Evolutionary conservation across 1,140 invertebrate species (phyloP).

Genomic region (Megathymus violae): DNA sequence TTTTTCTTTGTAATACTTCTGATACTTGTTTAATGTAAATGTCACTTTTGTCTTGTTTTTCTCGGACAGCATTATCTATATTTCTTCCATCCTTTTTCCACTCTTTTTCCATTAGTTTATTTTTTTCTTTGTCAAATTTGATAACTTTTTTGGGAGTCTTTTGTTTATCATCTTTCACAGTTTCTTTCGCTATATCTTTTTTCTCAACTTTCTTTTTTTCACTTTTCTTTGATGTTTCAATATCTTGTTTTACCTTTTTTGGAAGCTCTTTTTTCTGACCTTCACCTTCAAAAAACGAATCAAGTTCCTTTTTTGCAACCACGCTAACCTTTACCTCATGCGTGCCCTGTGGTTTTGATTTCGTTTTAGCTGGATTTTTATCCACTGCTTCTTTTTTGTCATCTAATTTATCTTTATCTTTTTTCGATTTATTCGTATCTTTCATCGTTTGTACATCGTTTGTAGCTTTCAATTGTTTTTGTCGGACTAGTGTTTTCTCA

Average conservation of each 20-base stretch:
- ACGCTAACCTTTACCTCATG: slow-evolving; percentile 19
- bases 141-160: slow-evolving; percentile 16
- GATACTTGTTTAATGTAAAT: slow-evolving; percentile 59
- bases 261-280: slow-evolving; percentile 5
- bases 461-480: slow-evolving; percentile 31
- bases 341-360: slow-evolving; percentile 7
- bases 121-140: slow-evolving; percentile 14
- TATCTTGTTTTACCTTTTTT: slow-evolving; percentile 9
- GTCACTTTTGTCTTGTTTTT: slow-evolving; percentile 44
- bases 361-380: slow-evolving; percentile 19
- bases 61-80: slow-evolving; percentile 26
- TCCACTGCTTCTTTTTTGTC: slow-evolving; percentile 14
- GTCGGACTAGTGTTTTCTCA: background rate
- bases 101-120: slow-evolving; percentile 32
- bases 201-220: slow-evolving; percentile 12
- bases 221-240: slow-evolving; percentile 5
- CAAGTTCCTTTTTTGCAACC: slow-evolving; percentile 23
- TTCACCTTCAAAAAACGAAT: slow-evolving; percentile 32
- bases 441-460: too few relatives aligned
- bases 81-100: slow-evolving; percentile 41
- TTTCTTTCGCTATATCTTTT: slow-evolving; percentile 10
- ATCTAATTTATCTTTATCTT: slow-evolving; percentile 30
- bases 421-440: slow-evolving; percentile 19
- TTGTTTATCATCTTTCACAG: slow-evolving; percentile 9
- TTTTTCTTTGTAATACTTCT: slow-evolving; percentile 66